Percentiles rank a stretch among this genome's conserved stretches.
phyloP scores from a whole-genome alignment of 2,113 vertebrate species.

The Odocoileus virginianus region DNA sequence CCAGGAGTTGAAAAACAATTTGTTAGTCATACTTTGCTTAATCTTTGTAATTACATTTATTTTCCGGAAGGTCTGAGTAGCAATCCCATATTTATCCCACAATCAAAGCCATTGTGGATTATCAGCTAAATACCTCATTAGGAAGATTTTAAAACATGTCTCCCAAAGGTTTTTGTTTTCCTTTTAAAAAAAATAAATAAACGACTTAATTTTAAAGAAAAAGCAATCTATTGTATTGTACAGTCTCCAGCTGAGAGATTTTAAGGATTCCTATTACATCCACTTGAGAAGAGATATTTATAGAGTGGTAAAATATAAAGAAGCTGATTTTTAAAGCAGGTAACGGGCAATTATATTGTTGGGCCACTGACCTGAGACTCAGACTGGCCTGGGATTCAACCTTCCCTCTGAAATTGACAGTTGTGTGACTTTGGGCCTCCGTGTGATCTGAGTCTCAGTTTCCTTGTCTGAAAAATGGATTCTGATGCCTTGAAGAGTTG shows the following conservation, averaged over 20 bases:
- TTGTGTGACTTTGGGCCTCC: not conserved
- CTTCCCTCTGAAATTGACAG: not conserved
- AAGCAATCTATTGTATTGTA: not conserved
- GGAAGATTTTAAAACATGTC: slow-evolving; percentile 50
- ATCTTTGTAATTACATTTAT: slow-evolving; percentile 45
- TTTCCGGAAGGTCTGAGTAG: slow-evolving; percentile 32
- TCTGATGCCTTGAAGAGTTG: not conserved
- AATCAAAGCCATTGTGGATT: slow-evolving; percentile 58
- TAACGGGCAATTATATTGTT: not conserved
- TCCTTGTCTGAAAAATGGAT: not conserved
- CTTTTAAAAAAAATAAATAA: not conserved
- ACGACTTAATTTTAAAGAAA: slow-evolving; percentile 51
- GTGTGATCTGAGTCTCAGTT: not conserved
- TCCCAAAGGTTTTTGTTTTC: slow-evolving; percentile 48
- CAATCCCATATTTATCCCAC: slow-evolving; percentile 34
- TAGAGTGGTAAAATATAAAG: not conserved
- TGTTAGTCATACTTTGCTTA: not conserved
- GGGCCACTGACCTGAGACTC: not conserved
- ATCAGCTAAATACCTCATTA: slow-evolving; percentile 54
- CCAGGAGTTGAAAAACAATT: slow-evolving; percentile 39
- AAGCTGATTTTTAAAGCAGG: not conserved
- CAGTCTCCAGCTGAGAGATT: slow-evolving; percentile 31
- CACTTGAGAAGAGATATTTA: slow-evolving; percentile 33
- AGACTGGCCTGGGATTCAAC: not conserved
- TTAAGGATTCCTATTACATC: slow-evolving; percentile 19